A percentile compares a stretch with the other conserved stretches of the same genome.
These are phyloP conservation scores for Orthochromis malagaraziensis DNA, from an alignment of 2,113 vertebrate genomes.

Conservation along the genomic window DNA sequence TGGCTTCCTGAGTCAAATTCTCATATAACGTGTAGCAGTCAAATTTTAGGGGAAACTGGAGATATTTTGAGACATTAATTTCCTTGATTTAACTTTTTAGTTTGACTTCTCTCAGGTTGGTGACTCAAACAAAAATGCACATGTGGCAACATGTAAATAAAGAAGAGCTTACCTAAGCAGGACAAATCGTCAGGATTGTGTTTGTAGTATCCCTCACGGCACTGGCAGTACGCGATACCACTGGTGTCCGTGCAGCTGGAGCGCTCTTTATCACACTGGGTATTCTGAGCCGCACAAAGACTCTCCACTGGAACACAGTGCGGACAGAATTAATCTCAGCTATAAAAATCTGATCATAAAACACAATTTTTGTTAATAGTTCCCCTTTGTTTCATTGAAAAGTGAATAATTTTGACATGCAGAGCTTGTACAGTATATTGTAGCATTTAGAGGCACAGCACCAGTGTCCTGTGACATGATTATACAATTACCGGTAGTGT, in stretches of 20 bases:
- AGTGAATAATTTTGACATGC: not conserved
- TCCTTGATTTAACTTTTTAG: not conserved
- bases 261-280: slow-evolving; percentile 80
- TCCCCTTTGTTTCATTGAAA: not conserved
- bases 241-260: slow-evolving; percentile 79
- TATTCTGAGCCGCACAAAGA: slow-evolving; percentile 80
- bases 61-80: not conserved
- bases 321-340: not conserved
- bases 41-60: not conserved
- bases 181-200: slow-evolving; percentile 84
- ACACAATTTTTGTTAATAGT: not conserved
- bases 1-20: not conserved
- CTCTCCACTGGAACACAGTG: slow-evolving; percentile 74
- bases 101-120: not conserved
- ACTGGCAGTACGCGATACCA: slow-evolving; percentile 79
- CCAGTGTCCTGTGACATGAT: not conserved
- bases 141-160: not conserved
- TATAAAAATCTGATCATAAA: not conserved
- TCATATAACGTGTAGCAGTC: not conserved
- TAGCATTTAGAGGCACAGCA: not conserved
- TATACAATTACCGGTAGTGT: not conserved
- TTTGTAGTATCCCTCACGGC: slow-evolving; percentile 88
- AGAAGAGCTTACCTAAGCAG: slow-evolving; percentile 78
- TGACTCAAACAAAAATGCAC: not conserved
- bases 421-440: not conserved